These are phyloP conservation scores for Drosophila koepferae DNA, from an alignment of 2,888 invertebrate genomes.

Conservation along the genomic window DNA sequence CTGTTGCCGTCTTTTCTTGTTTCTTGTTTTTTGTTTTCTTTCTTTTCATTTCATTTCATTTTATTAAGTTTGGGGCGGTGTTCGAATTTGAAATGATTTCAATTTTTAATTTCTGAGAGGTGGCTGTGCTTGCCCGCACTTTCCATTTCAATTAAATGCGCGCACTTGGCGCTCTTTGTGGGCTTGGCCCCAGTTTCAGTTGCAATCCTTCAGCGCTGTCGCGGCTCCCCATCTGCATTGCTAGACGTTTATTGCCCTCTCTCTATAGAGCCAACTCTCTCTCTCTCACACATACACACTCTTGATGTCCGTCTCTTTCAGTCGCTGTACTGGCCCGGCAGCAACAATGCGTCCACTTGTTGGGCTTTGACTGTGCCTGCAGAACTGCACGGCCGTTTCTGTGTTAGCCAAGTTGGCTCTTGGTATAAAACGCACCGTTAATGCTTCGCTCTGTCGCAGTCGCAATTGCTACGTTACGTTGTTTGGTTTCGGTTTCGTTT, in stretches of 20 bases:
- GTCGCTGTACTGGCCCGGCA: constrained; percentile 5
- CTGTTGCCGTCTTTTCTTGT: not conserved
- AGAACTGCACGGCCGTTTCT: constrained; percentile 54
- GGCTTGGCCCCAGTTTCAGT: constrained; percentile 30
- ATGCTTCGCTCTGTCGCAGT: constrained; percentile 69
- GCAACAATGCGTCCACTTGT: constrained; percentile 62
- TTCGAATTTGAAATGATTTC: constrained; percentile 72
- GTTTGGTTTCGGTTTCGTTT: constrained; percentile 52
- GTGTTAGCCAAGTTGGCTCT: constrained; percentile 45
- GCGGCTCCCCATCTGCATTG: constrained; percentile 43
- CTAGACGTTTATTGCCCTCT: not conserved
- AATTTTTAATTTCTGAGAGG: constrained; percentile 58
- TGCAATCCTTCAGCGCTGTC: constrained; percentile 46
- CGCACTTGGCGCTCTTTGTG: constrained; percentile 56
- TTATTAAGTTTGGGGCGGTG: constrained; percentile 21
- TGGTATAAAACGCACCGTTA: constrained; percentile 66
- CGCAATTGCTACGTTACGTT: constrained; percentile 55
- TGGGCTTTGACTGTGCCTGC: constrained; percentile 35
- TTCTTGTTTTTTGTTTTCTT: not conserved
- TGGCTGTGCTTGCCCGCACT: constrained; percentile 45
- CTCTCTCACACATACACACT: not conserved
- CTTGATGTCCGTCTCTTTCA: not conserved
- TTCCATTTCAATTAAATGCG: constrained; percentile 77
- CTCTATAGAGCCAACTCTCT: not conserved
- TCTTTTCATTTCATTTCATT: too few relatives aligned